Evolutionary conservation across 2,888 invertebrate species (phyloP).

Genomic region (Biston betularia): DNA sequence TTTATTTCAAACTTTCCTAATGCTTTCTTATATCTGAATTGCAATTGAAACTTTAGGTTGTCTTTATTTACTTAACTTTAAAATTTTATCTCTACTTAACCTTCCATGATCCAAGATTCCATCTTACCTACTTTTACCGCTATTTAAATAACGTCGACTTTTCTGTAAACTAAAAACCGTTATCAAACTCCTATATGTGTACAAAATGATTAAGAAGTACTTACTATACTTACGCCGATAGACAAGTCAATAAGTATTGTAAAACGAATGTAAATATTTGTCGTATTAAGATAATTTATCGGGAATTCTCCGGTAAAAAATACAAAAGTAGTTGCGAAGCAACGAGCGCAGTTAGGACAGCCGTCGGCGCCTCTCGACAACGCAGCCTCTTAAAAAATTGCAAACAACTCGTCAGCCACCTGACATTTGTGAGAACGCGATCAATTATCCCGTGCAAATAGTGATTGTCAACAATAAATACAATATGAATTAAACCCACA

Average conservation of each 20-base stretch:
- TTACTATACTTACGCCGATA: conserved; percentile 55
- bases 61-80: background rate
- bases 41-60: background rate
- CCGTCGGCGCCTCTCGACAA: conserved; percentile 65
- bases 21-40: too few species aligned
- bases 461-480: conserved; percentile 82
- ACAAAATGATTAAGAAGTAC: conserved; percentile 62
- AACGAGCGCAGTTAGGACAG: conserved; percentile 57
- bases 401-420: conserved; percentile 73
- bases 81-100: conserved; percentile 5
- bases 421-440: conserved; percentile 85
- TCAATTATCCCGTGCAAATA: conserved; percentile 84
- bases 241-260: conserved; percentile 68
- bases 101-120: conserved; percentile 19
- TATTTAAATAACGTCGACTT: conserved; percentile 63
- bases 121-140: conserved; percentile 61
- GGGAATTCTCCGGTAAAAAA: conserved; percentile 62
- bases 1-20: background rate
- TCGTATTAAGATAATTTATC: conserved; percentile 76
- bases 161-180: conserved; percentile 61
- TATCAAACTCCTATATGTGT: conserved; percentile 59
- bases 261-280: conserved; percentile 73
- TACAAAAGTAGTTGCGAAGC: conserved; percentile 57
- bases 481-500: conserved; percentile 73
- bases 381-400: conserved; percentile 73